Evolutionary conservation across 1,140 invertebrate genomes (phyloP), one percentile per base, ranked within the genome.

Genomic region (Nasonia giraulti): DNA sequence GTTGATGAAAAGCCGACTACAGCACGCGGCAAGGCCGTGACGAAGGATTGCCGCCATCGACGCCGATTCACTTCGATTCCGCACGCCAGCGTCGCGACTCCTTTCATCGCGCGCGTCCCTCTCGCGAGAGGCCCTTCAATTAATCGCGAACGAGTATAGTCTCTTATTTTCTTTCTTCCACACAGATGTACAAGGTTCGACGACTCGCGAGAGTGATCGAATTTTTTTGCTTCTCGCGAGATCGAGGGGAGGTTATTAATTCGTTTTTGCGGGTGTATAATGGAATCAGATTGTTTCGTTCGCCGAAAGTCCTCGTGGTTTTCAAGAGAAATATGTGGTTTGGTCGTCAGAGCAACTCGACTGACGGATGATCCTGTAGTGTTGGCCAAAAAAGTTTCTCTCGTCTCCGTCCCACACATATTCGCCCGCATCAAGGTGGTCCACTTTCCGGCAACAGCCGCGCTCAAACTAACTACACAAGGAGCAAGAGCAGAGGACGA

Each of bases 1-100:
- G 17, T 27, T 27, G 83, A 84, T 89, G 87, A 90, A 89, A 90
- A 88, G 86, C 85, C 84, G 74, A 62, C 66, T 12, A 80, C 80
- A 62, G 73, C 69, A 62, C 47, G 73, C 87, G 81, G 75, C 47
- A 68, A 50, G 71, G 62, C 82, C 83, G 76, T 84, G 83, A 90
- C 87, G 89, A 90, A 88, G 87, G 88, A 86, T 87, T 69, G n/a
- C 20, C 47, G 31, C 79, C 23, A 33, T 62, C 37, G 31, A 14
- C 71, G 33, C n/a, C 50, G 33, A 76, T 76, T 66, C 73, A 82
- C 62, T 68, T 50, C 71, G 27, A 82, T 82, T 74, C 31, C 4
- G 44, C 62, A 12, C 31, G 14, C 37, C 23, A 20, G n/a, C 33
- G 33, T 50, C 12, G 27, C 77, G n/a, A 40, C 68, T 20, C 66